These are phyloP conservation scores for Pongo pygmaeus DNA, from an alignment of 2,113 vertebrate species.

Conservation along the genomic window DNA sequence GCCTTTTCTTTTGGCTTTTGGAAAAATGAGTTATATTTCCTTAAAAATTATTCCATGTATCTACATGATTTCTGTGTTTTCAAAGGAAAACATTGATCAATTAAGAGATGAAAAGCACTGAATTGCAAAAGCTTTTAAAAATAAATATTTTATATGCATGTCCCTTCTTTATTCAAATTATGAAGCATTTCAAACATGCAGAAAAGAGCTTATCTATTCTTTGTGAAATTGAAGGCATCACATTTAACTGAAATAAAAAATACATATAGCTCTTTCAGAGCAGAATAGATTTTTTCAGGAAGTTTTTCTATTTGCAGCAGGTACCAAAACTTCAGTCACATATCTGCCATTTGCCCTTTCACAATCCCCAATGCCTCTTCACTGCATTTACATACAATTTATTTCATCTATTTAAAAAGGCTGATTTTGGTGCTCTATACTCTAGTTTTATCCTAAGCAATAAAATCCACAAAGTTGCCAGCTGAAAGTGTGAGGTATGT, in stretches of 20 bases:
- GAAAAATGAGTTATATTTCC: background rate
- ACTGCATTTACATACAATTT: background rate
- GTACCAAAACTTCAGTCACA: background rate
- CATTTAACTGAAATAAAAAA: background rate
- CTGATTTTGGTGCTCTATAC: background rate
- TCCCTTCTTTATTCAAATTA: conserved; percentile 28
- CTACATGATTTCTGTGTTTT: background rate
- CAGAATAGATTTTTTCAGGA: background rate
- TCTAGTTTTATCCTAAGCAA: background rate
- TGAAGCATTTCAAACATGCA: background rate
- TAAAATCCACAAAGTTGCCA: background rate
- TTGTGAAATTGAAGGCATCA: background rate
- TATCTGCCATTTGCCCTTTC: background rate
- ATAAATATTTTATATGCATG: background rate
- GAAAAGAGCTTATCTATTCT: background rate
- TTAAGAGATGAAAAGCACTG: background rate
- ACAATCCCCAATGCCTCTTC: background rate
- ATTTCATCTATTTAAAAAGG: background rate
- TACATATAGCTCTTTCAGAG: background rate
- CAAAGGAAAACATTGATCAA: background rate
- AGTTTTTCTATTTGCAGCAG: background rate
- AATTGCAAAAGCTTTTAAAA: conserved; percentile 11
- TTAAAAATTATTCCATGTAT: background rate
- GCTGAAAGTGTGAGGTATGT: background rate
- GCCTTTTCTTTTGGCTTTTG: background rate